Percentiles rank a stretch among this genome's conserved stretches.
phyloP scores from a whole-genome alignment of 2,888 invertebrate species.

The Chydorus sphaericus region DNA sequence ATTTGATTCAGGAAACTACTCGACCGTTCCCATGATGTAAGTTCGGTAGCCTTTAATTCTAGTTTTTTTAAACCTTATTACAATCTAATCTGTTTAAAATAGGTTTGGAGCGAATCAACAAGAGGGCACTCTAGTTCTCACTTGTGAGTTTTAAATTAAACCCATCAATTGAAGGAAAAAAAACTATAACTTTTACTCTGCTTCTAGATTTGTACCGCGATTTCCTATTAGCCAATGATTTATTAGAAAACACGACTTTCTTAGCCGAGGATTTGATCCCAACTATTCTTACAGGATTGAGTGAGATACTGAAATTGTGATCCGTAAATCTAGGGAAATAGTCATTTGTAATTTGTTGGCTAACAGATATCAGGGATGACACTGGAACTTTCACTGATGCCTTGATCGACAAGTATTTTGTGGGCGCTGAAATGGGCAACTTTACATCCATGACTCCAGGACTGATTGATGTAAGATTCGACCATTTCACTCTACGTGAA shows the following conservation, averaged over 20 bases:
- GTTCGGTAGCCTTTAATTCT: neutral
- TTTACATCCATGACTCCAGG: conserved; percentile 33
- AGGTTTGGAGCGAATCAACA: conserved; percentile 19
- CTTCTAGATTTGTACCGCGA: conserved; percentile 10
- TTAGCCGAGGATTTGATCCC: conserved; percentile 15
- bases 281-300: conserved; percentile 15
- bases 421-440: conserved; percentile 28
- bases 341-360: neutral
- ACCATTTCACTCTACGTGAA: neutral
- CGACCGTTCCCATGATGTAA: conserved; percentile 19
- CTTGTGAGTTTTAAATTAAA: neutral
- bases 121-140: conserved; percentile 18
- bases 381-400: conserved; percentile 31
- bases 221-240: conserved; percentile 16
- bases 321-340: neutral
- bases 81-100: neutral
- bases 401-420: conserved; percentile 30
- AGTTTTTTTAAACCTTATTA: neutral
- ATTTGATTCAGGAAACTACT: conserved; percentile 16
- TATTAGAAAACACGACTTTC: conserved; percentile 14
- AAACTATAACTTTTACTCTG: neutral
- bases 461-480: conserved; percentile 35
- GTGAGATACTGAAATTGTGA: conserved; percentile 14
- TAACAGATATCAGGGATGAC: conserved; percentile 30
- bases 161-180: neutral